Base-by-base conservation (phyloP, 92 coral and sea anemone genomes). In the Isaurus tuberculatus region DNA sequence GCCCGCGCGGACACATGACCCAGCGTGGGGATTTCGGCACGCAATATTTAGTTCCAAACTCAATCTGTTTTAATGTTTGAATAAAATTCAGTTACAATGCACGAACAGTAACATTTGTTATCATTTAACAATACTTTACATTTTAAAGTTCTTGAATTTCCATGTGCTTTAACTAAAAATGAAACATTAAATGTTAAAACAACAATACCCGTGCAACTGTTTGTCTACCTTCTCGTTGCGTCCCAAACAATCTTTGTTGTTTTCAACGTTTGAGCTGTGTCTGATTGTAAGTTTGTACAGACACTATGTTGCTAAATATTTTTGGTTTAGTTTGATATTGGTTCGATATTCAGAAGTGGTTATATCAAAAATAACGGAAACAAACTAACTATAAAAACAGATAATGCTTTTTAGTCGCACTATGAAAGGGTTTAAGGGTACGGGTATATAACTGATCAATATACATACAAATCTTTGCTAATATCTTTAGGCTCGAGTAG, bases 271-370 rank as follows among this genome's bases (percentile, higher is more conserved):
- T 1, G 58, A 17, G 16, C 58, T 20, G 58, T 51, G 58, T 19
- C 19, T 51, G 16, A 16, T 51, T 5, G 27, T 1, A 8, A 55
- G 23, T 55, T 17, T 55, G 3, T 55, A n/a, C n/a, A 20, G 9
- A 19, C 63, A 2, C 63, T 25, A 5, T 55, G 3, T 49, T 15
- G 9, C 13, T 15, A 46, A 46, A 4, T 17, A 2, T 19, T 19
- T 55, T 19, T 55, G 63, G 27, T 55, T 55, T 55, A 17, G 63
- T n/a, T 55, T 55, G 63, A 55, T 55, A 55, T 55, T 20, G 63
- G 27, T n/a, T 55, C 22, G n/a, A 19, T 49, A 10, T 15, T 20
- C 23, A 55, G 22, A 55, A 20, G 8, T 55, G 63, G 1, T 55
- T 55, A 17, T 10, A 55, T 19, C 63, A 23, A 55, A 55, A 17